Conservation (phyloP, 2,797 vertebrate species). For the Nannoperca obscura region DNA sequence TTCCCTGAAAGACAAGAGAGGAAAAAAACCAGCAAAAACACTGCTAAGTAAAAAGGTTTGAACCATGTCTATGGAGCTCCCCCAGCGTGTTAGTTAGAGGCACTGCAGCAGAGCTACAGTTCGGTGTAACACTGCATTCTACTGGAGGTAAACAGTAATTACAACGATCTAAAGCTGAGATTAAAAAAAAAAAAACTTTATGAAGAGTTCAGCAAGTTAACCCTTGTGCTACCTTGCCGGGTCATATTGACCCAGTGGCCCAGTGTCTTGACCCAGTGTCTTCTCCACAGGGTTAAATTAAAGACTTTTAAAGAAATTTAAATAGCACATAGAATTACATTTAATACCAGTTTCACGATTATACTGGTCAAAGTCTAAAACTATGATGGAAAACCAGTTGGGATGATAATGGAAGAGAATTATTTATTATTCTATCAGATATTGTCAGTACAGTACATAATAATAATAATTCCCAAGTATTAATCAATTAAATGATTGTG, state of each 20-base stretch:
- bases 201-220: not conserved
- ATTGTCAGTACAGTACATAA: not conserved
- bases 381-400: not conserved
- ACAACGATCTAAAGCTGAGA: constrained; percentile 7
- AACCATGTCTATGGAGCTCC: constrained; percentile 27
- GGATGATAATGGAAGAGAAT: not conserved
- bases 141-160: constrained; percentile 33
- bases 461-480: not conserved
- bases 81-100: constrained; percentile 2
- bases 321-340: not conserved
- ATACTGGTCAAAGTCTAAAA: not conserved
- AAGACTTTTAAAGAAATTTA: not conserved
- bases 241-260: too few relatives aligned
- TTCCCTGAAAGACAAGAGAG: constrained; percentile 78
- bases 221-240: too few relatives aligned
- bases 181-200: not conserved
- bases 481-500: not conserved
- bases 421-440: not conserved
- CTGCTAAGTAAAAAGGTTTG: not conserved
- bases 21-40: constrained; percentile 21
- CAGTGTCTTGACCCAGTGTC: too few relatives aligned
- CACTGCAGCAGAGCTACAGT: not conserved
- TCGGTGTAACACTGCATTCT: constrained; percentile 59
- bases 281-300: not conserved
- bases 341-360: not conserved